Base-by-base conservation (phyloP, 2,113 vertebrate species). In the Atractosteus spatula region DNA sequence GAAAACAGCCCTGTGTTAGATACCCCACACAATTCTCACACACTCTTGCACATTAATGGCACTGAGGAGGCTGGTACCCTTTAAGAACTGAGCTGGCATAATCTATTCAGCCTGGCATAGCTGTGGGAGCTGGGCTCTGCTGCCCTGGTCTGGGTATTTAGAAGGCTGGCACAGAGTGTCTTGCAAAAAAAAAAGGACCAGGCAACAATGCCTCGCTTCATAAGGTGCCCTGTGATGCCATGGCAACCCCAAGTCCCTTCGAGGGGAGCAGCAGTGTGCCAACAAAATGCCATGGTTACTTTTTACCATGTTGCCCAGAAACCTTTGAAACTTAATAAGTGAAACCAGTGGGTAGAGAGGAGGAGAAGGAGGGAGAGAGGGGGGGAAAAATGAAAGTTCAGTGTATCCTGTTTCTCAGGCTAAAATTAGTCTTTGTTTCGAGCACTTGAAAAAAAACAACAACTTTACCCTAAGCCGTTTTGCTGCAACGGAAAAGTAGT, bases 251-350 rank as follows among this genome's bases (percentile, higher is more conserved):
- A 86, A 89, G 84, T 71, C 87, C 91, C 88, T 89, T 86, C 89
- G 83, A 82, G 82, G 79, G 86, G 82, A 79, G 80, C 73, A 85
- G 83, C 54, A 64, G 66, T 71, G 85, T 89, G 91, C 91, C 91
- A 91, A 90, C 89, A 81, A 90, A 92, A 89, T 90, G 90, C 91
- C 90, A 90, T 77, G 84, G 83, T 82, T 79, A 86, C 84, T 83
- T 87, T 80, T 83, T 81, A 83, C 88, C 88, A 86, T 75, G 89
- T 90, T 92, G 89, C 90, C 89, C 88, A 87, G 89, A 87, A 92
- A 91, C 90, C 89, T 91, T 92, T 90, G 88, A 91, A 91, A 91
- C 84, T 82, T 90, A 90, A 88, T 92, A 91, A 89, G 90, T 89
- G 87, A 91, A 88, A 87, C 83, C 86, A 88, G 88, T 87, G 89